These are phyloP conservation scores for Eremophila alpestris DNA, from an alignment of 2,797 vertebrate species.

Conservation along the genomic window DNA sequence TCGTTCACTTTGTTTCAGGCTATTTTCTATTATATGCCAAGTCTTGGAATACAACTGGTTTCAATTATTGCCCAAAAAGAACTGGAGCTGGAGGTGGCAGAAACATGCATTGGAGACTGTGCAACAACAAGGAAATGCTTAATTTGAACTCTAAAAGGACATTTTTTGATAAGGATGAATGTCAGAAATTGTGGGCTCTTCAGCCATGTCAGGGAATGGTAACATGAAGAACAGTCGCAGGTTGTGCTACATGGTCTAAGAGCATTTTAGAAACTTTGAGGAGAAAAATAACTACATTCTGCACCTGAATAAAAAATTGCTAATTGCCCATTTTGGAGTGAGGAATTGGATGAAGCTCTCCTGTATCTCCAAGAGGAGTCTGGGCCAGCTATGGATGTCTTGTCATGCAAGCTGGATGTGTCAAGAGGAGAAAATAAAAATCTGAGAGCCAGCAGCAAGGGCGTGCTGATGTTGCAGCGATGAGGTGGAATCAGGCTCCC, in stretches of 20 bases:
- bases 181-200: neutral
- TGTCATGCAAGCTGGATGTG: neutral
- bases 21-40: neutral
- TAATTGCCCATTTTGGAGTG: neutral
- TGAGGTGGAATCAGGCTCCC: neutral
- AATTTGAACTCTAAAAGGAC: neutral
- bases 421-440: neutral
- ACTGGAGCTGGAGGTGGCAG: neutral
- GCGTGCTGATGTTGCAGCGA: neutral
- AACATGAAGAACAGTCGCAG: neutral
- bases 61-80: neutral
- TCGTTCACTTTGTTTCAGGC: neutral
- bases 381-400: neutral
- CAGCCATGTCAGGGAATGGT: neutral
- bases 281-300: neutral
- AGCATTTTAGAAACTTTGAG: neutral
- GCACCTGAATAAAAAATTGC: neutral
- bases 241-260: neutral
- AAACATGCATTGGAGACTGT: neutral
- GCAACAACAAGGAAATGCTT: neutral
- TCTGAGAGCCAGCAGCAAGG: rapidly evolving
- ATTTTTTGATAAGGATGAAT: neutral
- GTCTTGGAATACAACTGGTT: neutral
- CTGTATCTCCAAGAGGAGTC: rapidly evolving
- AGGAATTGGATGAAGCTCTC: neutral